phyloP scores from a whole-genome alignment of 2,797 vertebrate species.

The Rhinichthys osculus region DNA sequence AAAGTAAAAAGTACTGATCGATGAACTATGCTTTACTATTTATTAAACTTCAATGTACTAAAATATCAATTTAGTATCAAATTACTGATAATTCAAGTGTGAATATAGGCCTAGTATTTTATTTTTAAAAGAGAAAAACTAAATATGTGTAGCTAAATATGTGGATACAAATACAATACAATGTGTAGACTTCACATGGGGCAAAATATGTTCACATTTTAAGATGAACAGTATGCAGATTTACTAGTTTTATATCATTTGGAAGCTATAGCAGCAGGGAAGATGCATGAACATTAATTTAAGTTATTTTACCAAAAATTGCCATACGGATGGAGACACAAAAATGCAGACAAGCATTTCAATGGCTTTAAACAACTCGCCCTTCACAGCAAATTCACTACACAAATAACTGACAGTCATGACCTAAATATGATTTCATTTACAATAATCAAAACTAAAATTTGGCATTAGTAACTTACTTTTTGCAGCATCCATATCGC shows the following conservation, averaged over 20 bases:
- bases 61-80: not conserved
- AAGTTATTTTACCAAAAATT: not conserved
- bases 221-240: not conserved
- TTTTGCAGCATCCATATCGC: not conserved
- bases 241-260: not conserved
- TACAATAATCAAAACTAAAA: not conserved
- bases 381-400: not conserved
- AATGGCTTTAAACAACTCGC: not conserved
- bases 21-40: not conserved
- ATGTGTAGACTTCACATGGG: not conserved
- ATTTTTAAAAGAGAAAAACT: too few species aligned
- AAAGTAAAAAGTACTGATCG: not conserved
- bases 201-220: not conserved
- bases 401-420: not conserved
- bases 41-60: not conserved
- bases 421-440: not conserved
- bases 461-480: not conserved
- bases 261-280: not conserved
- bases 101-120: not conserved
- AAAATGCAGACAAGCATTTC: not conserved
- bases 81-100: not conserved
- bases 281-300: not conserved
- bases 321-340: not conserved
- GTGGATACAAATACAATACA: not conserved
- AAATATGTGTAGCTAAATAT: not conserved